A percentile compares a stretch with the other conserved stretches of the same genome.
These are phyloP conservation scores for Neelides sp. DNA, from an alignment of 1,140 invertebrate species.

Conservation along the genomic window DNA sequence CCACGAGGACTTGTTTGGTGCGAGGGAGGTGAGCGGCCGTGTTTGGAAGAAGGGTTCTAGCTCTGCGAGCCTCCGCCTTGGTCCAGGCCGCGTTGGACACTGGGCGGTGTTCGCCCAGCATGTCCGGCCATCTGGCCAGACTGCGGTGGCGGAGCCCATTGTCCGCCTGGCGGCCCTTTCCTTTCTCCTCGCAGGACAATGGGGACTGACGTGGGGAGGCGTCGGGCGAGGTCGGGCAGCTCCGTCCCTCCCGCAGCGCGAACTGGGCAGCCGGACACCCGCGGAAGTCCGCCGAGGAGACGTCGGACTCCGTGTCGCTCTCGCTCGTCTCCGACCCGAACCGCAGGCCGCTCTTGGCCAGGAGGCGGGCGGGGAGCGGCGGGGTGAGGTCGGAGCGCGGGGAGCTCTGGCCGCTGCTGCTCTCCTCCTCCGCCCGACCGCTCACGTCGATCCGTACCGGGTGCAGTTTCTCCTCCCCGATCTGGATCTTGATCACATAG, in stretches of 20 bases:
- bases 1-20: conserved; percentile 7
- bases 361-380: conserved; percentile 11
- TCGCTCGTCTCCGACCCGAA: conserved; percentile 31
- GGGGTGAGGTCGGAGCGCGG: conserved; percentile 29
- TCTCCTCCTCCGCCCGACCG: conserved; percentile 7
- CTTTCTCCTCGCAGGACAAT: neutral
- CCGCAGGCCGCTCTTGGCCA: neutral
- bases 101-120: neutral
- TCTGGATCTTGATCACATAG: conserved; percentile 32
- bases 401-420: conserved; percentile 28
- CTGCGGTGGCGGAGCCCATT: too few species aligned
- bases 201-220: neutral
- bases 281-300: conserved; percentile 13
- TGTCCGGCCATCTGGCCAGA: too few species aligned
- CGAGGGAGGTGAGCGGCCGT: conserved; percentile 38
- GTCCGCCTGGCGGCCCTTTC: neutral
- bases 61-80: conserved; percentile 3
- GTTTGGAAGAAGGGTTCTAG: neutral
- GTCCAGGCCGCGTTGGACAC: neutral
- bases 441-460: conserved; percentile 28
- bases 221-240: conserved; percentile 4
- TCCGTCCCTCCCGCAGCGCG: conserved; percentile 27
- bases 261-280: conserved; percentile 24
- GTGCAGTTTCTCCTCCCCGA: conserved; percentile 26
- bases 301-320: conserved; percentile 30